Evolutionary conservation across 2,797 vertebrate genomes (phyloP).

Genomic region (Mionectes olivaceus): DNA sequence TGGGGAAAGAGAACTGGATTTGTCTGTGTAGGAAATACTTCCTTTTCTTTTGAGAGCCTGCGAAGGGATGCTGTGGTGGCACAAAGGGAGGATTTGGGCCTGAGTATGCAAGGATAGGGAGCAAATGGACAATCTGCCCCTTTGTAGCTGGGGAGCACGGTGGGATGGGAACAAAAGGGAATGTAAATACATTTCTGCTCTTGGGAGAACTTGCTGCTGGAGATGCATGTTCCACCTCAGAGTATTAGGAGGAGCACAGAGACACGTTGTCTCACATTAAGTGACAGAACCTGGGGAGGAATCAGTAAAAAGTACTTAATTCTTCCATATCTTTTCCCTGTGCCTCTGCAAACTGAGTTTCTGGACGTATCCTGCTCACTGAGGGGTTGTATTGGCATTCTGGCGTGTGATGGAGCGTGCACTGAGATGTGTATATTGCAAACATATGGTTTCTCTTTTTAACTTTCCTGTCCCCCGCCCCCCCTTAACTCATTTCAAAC

Average conservation of each 20-base stretch:
- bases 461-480: neutral
- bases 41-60: neutral
- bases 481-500: constrained; percentile 4
- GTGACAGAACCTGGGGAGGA: neutral
- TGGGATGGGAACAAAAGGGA: constrained; percentile 28
- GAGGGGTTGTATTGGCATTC: neutral
- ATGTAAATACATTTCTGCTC: neutral
- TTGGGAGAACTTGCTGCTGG: neutral
- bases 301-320: neutral
- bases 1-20: neutral
- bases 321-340: neutral
- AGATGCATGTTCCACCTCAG: fast-evolving
- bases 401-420: neutral
- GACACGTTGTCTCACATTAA: fast-evolving
- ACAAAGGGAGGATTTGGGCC: neutral
- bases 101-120: neutral
- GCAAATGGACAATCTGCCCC: neutral
- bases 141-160: neutral
- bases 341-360: neutral
- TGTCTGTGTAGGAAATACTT: neutral
- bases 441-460: constrained; percentile 52
- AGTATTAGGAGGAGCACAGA: neutral
- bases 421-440: constrained; percentile 32
- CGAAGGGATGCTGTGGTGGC: neutral
- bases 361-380: neutral